Percentiles rank a stretch among this genome's conserved stretches.
Evolutionary conservation across 1,140 invertebrate genomes (phyloP).

Genomic region (Pseudobourletiella spinata): DNA sequence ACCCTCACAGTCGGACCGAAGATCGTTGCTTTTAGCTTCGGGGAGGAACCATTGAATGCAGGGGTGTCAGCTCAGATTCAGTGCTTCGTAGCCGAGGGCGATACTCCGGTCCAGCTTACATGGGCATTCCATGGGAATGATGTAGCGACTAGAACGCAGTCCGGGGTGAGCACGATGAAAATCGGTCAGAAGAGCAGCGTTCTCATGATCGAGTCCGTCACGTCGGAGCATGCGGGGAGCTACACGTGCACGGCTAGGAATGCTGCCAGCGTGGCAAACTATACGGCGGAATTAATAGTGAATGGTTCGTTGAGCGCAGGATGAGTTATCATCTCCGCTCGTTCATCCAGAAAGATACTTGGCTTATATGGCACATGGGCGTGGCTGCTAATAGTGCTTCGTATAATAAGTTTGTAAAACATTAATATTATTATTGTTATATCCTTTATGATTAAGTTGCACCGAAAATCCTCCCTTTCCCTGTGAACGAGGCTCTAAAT

Average conservation of each 20-base stretch:
- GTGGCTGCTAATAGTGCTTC: too few species aligned
- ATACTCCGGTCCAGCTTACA: constrained; percentile 45
- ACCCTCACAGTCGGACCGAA: constrained; percentile 28
- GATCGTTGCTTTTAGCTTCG: constrained; percentile 53
- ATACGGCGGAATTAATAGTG: constrained; percentile 55
- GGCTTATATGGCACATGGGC: too few species aligned
- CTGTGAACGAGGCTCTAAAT: constrained; percentile 38
- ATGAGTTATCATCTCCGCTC: too few species aligned
- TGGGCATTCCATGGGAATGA: constrained; percentile 44
- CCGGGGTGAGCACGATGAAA: constrained; percentile 24
- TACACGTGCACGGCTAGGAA: constrained; percentile 37
- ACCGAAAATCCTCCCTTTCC: constrained; percentile 37
- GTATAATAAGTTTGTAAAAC: not conserved
- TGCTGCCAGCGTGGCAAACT: constrained; percentile 48
- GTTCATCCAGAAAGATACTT: too few species aligned
- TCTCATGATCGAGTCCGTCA: constrained; percentile 42
- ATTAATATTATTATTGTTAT: not conserved
- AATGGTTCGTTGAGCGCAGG: constrained; percentile 54
- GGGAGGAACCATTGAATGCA: constrained; percentile 45
- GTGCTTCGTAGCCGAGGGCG: constrained; percentile 42
- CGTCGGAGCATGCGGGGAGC: constrained; percentile 40
- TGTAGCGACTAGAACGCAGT: not conserved
- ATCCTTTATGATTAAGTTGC: constrained; percentile 30
- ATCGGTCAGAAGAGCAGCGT: constrained; percentile 38
- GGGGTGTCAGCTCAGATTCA: constrained; percentile 33